A percentile compares a stretch with the other conserved stretches of the same genome.
phyloP scores from a whole-genome alignment of 2,888 invertebrate genomes.

The Kuschelorhynchus macadamiae region DNA sequence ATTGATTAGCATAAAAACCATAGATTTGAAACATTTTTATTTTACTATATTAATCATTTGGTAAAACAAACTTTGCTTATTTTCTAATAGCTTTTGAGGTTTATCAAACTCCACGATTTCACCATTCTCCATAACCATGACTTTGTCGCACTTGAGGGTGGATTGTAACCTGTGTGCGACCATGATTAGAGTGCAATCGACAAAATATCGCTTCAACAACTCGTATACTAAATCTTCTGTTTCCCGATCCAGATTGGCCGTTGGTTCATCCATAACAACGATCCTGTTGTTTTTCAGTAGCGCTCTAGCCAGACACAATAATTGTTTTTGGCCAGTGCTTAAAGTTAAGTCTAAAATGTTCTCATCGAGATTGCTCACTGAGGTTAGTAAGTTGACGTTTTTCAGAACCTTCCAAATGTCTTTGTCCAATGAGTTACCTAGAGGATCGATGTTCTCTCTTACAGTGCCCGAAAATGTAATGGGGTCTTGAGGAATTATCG shows the following conservation, averaged over 20 bases:
- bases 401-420: slow-evolving; percentile 86
- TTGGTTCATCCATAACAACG: slow-evolving; percentile 77
- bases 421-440: slow-evolving; percentile 81
- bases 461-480: slow-evolving; percentile 84
- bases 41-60: slow-evolving; percentile 58
- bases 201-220: slow-evolving; percentile 82
- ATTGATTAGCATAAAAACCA: too few relatives aligned
- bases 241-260: slow-evolving; percentile 84
- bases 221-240: slow-evolving; percentile 83
- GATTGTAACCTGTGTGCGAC: slow-evolving; percentile 88
- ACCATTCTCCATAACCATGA: slow-evolving; percentile 86
- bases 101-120: slow-evolving; percentile 82
- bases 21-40: too few relatives aligned
- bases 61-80: slow-evolving; percentile 50
- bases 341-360: slow-evolving; percentile 44
- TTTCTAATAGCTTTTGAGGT: slow-evolving; percentile 70
- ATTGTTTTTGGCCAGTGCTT: slow-evolving; percentile 73
- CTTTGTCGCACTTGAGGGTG: slow-evolving; percentile 87
- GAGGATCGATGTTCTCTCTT: slow-evolving; percentile 89
- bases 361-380: slow-evolving; percentile 19
- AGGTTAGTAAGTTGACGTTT: slow-evolving; percentile 71
- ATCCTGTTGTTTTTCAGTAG: slow-evolving; percentile 67
- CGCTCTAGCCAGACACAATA: slow-evolving; percentile 78
- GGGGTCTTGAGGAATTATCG: slow-evolving; percentile 88
- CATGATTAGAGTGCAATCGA: slow-evolving; percentile 83